Evolutionary conservation across 2,888 invertebrate species (phyloP), one percentile per base, ranked within the genome.

Genomic region (Rhodophaea formosa): DNA sequence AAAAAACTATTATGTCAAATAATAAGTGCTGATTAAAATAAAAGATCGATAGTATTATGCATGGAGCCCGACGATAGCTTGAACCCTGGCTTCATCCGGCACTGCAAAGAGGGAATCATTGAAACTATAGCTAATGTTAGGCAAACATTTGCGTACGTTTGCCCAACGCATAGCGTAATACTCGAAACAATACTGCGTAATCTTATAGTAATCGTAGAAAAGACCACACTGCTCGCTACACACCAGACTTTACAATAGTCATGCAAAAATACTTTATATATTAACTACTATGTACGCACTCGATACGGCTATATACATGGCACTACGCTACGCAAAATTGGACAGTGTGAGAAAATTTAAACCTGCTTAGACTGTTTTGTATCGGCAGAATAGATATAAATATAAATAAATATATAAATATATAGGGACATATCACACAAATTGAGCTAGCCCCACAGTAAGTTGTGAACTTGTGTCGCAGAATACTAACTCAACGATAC

Each of bases 231-330:
- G 52, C 45, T 52, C 51, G 15, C 55, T 57, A 60, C 53, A 58
- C 57, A 59, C 56, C 53, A 49, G 56, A 59, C 53, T 56, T 57
- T 59, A 61, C 57, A 52, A 60, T 54, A 57, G 57, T 61, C 61
- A 61, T 61, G 61, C 61, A 61, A 61, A 61, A 61, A 61, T 61
- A 60, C 60, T 60, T 60, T 56, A 57, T 60, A 58, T 61, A 15
- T 54, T 53, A 32, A 49, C 56, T 56, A 56, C 12, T 45, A 44
- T 58, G 15, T 54, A 44, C 47, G 44, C 39, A 45, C 23, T 23
- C 23, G 23, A 23, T 23, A 23, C 23, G 23, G 45, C 49, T 58
- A 58, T 58, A 35, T 61, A 56, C 57, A 60, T 10, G 35, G 54
- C 52, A 2, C 57, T 57, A 60, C 53, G 55, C 57, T 55, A 60